Conservation (phyloP, 2,888 invertebrate genomes). For the Chironomus riparius region DNA sequence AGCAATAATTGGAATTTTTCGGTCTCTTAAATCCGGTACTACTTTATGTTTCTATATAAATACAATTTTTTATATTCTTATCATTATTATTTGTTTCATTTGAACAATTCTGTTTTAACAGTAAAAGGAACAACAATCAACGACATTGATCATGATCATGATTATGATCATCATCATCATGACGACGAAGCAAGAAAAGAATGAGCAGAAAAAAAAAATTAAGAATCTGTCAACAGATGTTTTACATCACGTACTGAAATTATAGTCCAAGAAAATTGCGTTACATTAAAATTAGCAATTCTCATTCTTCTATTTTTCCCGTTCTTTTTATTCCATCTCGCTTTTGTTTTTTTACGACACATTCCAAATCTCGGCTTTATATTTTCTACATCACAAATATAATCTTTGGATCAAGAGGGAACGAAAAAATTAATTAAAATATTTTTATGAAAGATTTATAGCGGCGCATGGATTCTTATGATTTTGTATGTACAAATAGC, state of each 20-base stretch:
- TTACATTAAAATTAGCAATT: slow-evolving; percentile 20
- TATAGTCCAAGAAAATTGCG: slow-evolving; percentile 2
- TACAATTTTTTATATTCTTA: neutral
- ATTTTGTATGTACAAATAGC: neutral
- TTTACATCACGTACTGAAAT: slow-evolving; percentile 25
- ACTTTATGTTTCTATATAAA: neutral
- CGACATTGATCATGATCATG: neutral
- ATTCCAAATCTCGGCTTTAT: slow-evolving; percentile 15
- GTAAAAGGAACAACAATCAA: too few species aligned
- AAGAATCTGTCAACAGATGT: slow-evolving; percentile 27
- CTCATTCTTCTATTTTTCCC: neutral
- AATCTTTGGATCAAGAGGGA: slow-evolving; percentile 9
- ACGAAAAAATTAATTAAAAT: slow-evolving; percentile 26
- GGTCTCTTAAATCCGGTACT: slow-evolving; percentile 11
- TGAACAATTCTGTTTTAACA: neutral
- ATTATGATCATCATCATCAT: neutral
- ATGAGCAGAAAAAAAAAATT: neutral
- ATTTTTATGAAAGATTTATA: slow-evolving; percentile 26
- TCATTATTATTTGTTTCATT: neutral
- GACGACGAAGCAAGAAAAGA: neutral
- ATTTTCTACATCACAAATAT: slow-evolving; percentile 3
- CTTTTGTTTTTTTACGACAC: neutral
- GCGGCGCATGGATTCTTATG: slow-evolving; percentile 13
- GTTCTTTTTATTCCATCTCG: neutral
- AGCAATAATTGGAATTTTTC: slow-evolving; percentile 27